Base-by-base conservation (phyloP, 2,113 vertebrate species). In the Calypte anna region DNA sequence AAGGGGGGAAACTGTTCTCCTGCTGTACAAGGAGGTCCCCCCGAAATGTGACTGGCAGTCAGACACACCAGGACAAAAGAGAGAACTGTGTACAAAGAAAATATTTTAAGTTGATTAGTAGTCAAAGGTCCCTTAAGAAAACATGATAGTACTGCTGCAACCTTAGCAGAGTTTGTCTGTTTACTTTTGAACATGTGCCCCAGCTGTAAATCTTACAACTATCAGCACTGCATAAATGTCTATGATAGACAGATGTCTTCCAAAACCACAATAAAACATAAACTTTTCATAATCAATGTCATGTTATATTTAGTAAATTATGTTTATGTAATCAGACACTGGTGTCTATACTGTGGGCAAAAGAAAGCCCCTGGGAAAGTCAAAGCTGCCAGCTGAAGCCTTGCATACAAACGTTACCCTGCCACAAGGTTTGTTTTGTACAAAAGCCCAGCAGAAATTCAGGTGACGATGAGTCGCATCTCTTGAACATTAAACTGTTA, bases 11-110 rank as follows among this genome's bases (percentile, higher is more conserved):
- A 36, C 55, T 77, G 58, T 75, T 91, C 81, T 82, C 58, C 54
- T 68, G 51, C 46, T 40, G 43, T 11, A 63, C 55, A 53, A 0
- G 1, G 63, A 33, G 12, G 79, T 63, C 31, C 30, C 54, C 54
- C 77, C 14, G 12, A 55, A 91, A 82, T 0, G 5, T n/a, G 62
- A 51, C 61, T 44, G 59, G 25, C 63, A 66, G 21, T 24, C 72
- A 91, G 79, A 53, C 31, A 70, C 87, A 74, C 19, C 67, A n/a
- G 70, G 43, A 31, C 0, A 1, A 36, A 59, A 0, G 0, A 86
- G 20, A 85, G 24, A 92, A 62, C 6, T 27, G 55, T 31, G 62
- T n/a, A 74, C 11, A 38, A 79, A 90, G 33, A 63, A 77, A 57
- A 36, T 50, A 64, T 51, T 86, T 85, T 17, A 59, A 70, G 44